Evolutionary conservation across 2,888 invertebrate species (phyloP).

Genomic region (Drosophila paracracens): DNA sequence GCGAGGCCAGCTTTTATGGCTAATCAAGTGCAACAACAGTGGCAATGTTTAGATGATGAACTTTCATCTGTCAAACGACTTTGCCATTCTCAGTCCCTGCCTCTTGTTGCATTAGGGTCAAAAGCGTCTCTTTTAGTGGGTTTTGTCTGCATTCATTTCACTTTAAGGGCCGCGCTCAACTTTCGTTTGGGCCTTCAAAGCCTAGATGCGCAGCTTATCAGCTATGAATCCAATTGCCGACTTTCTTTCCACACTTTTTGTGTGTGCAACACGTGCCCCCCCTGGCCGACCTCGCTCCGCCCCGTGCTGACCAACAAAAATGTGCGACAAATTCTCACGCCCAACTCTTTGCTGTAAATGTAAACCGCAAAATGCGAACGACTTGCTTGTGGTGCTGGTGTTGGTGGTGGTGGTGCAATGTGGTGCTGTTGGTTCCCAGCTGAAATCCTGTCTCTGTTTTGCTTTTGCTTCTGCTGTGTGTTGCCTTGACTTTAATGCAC

Average conservation of each 20-base stretch:
- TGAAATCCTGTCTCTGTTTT: slow-evolving; percentile 47
- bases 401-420: slow-evolving; percentile 5
- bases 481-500: slow-evolving; percentile 61
- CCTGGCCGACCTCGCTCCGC: neutral
- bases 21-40: slow-evolving; percentile 43
- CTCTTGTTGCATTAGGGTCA: slow-evolving; percentile 63
- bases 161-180: slow-evolving; percentile 36
- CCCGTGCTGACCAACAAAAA: neutral
- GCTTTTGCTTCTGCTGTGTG: slow-evolving; percentile 34
- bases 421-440: slow-evolving; percentile 42
- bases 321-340: slow-evolving; percentile 62
- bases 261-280: slow-evolving; percentile 55
- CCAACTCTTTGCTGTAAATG: slow-evolving; percentile 31
- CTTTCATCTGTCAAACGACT: slow-evolving; percentile 60
- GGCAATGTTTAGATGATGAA: slow-evolving; percentile 8
- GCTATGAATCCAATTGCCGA: slow-evolving; percentile 29
- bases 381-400: slow-evolving; percentile 21
- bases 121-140: slow-evolving; percentile 3
- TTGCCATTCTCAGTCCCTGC: slow-evolving; percentile 16
- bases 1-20: slow-evolving; percentile 39
- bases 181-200: slow-evolving; percentile 33
- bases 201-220: slow-evolving; percentile 29
- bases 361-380: slow-evolving; percentile 69
- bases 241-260: slow-evolving; percentile 44
- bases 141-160: neutral